Evolutionary conservation across 2,113 vertebrate genomes (phyloP).

Genomic region (Gasterosteus aculeatus): DNA sequence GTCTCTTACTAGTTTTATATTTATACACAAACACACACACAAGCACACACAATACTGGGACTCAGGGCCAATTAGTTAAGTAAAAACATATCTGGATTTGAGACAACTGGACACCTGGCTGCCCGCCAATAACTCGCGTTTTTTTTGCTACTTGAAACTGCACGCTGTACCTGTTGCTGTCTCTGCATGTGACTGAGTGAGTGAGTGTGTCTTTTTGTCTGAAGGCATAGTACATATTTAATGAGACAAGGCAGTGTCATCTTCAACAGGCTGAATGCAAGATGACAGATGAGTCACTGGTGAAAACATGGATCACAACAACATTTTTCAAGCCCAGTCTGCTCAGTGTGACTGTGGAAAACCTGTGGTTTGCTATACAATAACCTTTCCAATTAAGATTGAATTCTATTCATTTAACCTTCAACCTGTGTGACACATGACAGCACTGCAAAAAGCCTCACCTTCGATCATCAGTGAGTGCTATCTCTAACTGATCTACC

Average conservation of each 20-base stretch:
- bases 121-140: background rate
- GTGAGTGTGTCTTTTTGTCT: conserved; percentile 10
- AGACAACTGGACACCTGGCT: conserved; percentile 30
- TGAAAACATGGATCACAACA: conserved; percentile 5
- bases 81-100: conserved; percentile 37
- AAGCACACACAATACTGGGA: background rate
- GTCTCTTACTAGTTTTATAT: background rate
- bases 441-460: background rate
- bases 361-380: background rate
- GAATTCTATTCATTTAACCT: background rate
- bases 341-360: background rate
- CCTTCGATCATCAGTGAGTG: background rate
- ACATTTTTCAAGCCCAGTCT: background rate
- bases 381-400: background rate
- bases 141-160: conserved; percentile 35
- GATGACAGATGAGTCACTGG: conserved; percentile 37
- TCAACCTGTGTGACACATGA: background rate
- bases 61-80: conserved; percentile 9
- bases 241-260: conserved; percentile 28
- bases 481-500: background rate
- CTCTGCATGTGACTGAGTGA: background rate
- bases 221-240: conserved; percentile 20
- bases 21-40: conserved; percentile 8
- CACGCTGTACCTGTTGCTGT: conserved; percentile 22
- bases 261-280: conserved; percentile 23